A percentile compares a stretch with the other conserved stretches of the same genome.
phyloP scores from a whole-genome alignment of 2,797 vertebrate genomes.

The Aeoliscus strigatus region DNA sequence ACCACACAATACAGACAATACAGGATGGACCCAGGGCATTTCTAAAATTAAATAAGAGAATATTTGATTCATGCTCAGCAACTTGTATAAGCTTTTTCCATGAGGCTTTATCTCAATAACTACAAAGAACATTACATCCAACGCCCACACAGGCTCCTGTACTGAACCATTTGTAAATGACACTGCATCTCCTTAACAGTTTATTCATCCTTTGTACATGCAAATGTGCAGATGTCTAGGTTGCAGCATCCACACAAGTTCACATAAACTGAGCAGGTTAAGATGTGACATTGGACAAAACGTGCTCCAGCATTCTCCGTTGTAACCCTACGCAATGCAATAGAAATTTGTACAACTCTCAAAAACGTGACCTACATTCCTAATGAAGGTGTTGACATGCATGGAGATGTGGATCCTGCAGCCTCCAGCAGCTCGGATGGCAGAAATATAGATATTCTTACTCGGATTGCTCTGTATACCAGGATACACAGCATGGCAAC shows the following conservation, averaged over 20 bases:
- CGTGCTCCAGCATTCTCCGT: slow-evolving; percentile 30
- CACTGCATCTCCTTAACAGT: no score
- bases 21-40: slow-evolving; percentile 27
- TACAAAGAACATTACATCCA: no score
- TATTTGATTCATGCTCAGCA: slow-evolving; percentile 20
- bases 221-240: not conserved
- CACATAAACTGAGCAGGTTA: no score
- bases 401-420: slow-evolving; percentile 52
- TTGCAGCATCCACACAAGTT: slow-evolving; percentile 2
- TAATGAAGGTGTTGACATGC: slow-evolving; percentile 67
- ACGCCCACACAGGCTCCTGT: no score
- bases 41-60: slow-evolving; percentile 50
- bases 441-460: slow-evolving; percentile 61
- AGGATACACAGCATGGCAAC: slow-evolving; percentile 13
- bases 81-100: slow-evolving; percentile 14
- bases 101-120: no score
- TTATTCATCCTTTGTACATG: not conserved
- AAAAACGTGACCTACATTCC: slow-evolving; percentile 72
- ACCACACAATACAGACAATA: slow-evolving; percentile 53
- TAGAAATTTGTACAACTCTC: slow-evolving; percentile 57
- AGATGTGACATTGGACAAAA: no score
- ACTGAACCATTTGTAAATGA: no score
- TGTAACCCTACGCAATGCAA: slow-evolving; percentile 41
- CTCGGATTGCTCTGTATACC: slow-evolving; percentile 34
- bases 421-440: slow-evolving; percentile 54